Conservation (phyloP, 2,113 vertebrate genomes). For the Brachyhypopomus occidentalis region DNA sequence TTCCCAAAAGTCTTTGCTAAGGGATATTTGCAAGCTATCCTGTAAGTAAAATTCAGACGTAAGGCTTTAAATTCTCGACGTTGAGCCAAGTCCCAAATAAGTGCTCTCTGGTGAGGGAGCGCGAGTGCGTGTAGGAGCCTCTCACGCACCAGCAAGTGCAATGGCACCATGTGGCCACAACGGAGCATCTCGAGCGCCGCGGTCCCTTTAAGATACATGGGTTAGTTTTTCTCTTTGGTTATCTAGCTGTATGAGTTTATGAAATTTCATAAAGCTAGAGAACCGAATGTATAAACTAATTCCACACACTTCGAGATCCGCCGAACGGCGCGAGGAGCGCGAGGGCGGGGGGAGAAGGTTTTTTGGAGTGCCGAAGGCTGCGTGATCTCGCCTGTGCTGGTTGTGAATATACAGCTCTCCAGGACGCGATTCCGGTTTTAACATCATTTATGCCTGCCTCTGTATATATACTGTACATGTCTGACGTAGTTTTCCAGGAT, state of each 20-base stretch:
- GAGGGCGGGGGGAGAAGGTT: conserved; percentile 38
- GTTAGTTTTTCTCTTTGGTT: conserved; percentile 96
- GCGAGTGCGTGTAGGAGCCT: neutral
- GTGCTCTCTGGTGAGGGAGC: neutral
- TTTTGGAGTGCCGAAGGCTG: conserved; percentile 48
- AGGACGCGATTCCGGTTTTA: neutral
- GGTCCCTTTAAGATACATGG: conserved; percentile 80
- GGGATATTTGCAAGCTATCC: no score
- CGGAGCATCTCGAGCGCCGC: conserved; percentile 59
- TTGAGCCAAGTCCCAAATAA: neutral
- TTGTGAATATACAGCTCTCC: no score
- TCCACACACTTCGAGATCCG: conserved; percentile 66
- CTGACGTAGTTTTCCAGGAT: neutral
- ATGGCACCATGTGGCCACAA: conserved; percentile 63
- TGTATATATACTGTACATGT: neutral
- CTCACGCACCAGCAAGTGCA: conserved; percentile 35
- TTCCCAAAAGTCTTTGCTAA: no score
- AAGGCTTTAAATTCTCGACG: conserved; percentile 6
- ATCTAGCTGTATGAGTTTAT: conserved; percentile 99
- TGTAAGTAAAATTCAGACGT: neutral
- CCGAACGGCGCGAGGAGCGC: conserved; percentile 34
- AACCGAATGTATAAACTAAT: conserved; percentile 94
- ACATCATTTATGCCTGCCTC: neutral
- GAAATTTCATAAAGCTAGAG: conserved; percentile 98
- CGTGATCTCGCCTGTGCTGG: neutral